Evolutionary conservation across 1,140 invertebrate genomes (phyloP), one percentile per base, ranked within the genome.

Genomic region (Brachionus rubens): DNA sequence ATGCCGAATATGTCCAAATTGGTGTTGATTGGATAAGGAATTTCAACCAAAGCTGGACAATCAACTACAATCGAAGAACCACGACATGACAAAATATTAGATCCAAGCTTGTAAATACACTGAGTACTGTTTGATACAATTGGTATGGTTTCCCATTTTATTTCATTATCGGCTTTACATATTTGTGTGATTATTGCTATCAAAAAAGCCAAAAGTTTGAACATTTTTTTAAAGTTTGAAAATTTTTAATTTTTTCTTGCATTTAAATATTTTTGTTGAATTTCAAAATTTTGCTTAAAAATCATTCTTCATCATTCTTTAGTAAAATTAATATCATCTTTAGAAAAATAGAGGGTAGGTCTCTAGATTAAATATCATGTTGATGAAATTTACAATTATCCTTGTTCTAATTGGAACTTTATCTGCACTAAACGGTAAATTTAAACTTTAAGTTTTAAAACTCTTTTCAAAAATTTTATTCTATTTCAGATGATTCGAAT

Each of bases 131-230:
- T 67, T 2, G 0, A 21, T 47, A 16, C 2, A 41, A 14, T 26
- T 43, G 62, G 62, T 24, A 67, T 47, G 0, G 19, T 12, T 26
- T 67, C 12, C 62, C 62, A 67, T 14, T 67, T 54, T 28, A 54
- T 54, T 54, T 54, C 52, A 21, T 54, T 54, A n/a, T n/a, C n/a
- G 52, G 52, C 52, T 54, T 54, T 54, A n/a, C 24, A 5, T 54
- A n/a, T 12, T n/a, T 28, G 9, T 14, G n/a, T 12, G 33, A 54
- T 14, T 26, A n/a, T 28, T 28, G 33, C 24, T 28, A 54, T 28
- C 33, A n/a, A 28, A 54, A 24, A 28, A 28, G 5, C 12, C 12
- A 54, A 28, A 54, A 54, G 52, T 28, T 16, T 54, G 52, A 54
- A 54, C 52, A 54, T 54, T 28, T 54, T 48, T 5, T 54, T n/a